Percentiles rank a stretch among this genome's conserved stretches.
These are phyloP conservation scores for Barbus barbus DNA, from an alignment of 2,113 vertebrate species.

Conservation along the genomic window DNA sequence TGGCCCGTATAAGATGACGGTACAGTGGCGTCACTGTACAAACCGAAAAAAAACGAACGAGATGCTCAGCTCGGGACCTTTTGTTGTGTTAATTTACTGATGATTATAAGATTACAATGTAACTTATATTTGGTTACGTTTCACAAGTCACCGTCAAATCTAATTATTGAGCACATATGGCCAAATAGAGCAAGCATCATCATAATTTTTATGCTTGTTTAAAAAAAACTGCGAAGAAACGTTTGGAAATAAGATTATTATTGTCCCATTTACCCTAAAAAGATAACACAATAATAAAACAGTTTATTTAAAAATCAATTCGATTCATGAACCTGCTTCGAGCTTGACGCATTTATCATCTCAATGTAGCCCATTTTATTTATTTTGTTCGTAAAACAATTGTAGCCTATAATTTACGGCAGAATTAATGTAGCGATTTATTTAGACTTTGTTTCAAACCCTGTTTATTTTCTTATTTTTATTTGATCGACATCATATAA, in stretches of 20 bases:
- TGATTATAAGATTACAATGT: constrained; percentile 13
- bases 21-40: constrained; percentile 73
- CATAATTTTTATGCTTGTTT: background rate
- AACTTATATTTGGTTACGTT: background rate
- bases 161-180: background rate
- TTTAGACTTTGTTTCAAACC: too few relatives aligned
- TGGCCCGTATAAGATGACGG: constrained; percentile 65
- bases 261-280: background rate
- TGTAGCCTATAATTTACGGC: too few relatives aligned
- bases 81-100: constrained; percentile 30
- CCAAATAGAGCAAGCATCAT: background rate
- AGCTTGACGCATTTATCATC: background rate
- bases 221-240: background rate
- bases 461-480: background rate
- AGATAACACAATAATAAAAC: background rate
- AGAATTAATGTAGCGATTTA: background rate
- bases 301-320: background rate
- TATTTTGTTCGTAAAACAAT: background rate
- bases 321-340: background rate
- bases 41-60: constrained; percentile 68
- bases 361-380: too few relatives aligned
- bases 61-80: constrained; percentile 50
- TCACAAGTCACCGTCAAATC: background rate
- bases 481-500: background rate
- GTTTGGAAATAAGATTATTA: background rate